These are phyloP conservation scores for Montipora efflorescens DNA, from an alignment of 64 coral and sea anemone genomes.

Conservation along the genomic window DNA sequence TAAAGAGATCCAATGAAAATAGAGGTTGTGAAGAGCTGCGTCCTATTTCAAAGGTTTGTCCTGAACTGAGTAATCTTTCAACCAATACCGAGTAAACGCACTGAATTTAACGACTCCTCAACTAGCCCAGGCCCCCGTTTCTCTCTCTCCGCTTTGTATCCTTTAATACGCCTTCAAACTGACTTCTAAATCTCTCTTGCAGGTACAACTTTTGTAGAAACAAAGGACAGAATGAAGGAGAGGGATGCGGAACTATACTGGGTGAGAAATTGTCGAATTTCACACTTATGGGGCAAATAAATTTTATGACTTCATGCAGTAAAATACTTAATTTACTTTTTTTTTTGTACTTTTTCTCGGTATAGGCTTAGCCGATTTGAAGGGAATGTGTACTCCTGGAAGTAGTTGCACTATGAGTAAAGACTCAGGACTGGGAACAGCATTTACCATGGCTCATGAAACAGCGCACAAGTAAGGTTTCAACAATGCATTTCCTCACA, in stretches of 20 bases:
- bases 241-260: conserved; percentile 23
- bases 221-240: conserved; percentile 14
- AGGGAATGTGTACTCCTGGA: conserved; percentile 52
- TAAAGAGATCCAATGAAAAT: no score
- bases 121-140: no score
- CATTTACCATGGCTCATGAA: conserved; percentile 75
- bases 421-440: conserved; percentile 68
- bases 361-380: conserved; percentile 58
- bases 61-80: no score
- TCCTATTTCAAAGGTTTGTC: no score
- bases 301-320: no score
- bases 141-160: no score
- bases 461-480: conserved; percentile 65
- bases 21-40: no score
- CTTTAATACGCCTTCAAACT: neutral
- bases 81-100: no score
- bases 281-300: neutral
- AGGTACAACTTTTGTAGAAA: conserved; percentile 97
- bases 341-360: conserved; percentile 37
- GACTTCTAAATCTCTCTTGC: neutral
- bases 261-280: conserved; percentile 46
- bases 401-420: conserved; percentile 55
- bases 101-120: no score
- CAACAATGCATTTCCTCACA: no score
- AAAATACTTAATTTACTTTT: neutral